Evolutionary conservation across 1,140 invertebrate genomes (phyloP).

Genomic region (Drosophila rhopaloa): DNA sequence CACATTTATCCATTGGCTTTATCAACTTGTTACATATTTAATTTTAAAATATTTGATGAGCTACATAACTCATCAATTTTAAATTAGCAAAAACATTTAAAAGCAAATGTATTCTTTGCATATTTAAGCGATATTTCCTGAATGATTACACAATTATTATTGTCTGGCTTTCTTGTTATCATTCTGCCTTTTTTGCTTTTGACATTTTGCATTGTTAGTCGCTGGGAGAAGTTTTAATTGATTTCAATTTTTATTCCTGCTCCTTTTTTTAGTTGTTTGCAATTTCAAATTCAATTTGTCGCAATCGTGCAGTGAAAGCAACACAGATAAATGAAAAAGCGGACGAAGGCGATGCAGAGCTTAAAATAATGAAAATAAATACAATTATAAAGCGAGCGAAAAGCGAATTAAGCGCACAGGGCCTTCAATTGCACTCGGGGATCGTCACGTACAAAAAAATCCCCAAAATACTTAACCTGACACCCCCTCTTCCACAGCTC

Average conservation of each 20-base stretch:
- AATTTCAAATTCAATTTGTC: slow-evolving; percentile 73
- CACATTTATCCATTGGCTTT: not conserved
- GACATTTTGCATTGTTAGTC: slow-evolving; percentile 17
- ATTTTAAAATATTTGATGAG: not conserved
- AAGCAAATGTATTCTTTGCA: not conserved
- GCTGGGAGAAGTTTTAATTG: slow-evolving; percentile 29
- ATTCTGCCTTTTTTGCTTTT: not conserved
- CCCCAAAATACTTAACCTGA: slow-evolving; percentile 30
- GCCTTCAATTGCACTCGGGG: slow-evolving; percentile 27
- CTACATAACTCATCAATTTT: not conserved
- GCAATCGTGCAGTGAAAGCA: slow-evolving; percentile 44
- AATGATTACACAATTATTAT: slow-evolving; percentile 5
- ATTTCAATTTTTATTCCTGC: slow-evolving; percentile 12
- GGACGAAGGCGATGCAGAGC: slow-evolving; percentile 10
- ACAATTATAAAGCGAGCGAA: slow-evolving; percentile 59
- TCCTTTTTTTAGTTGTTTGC: slow-evolving; percentile 22
- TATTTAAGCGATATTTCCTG: slow-evolving; percentile 1
- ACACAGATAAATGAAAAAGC: slow-evolving; percentile 11
- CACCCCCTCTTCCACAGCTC: slow-evolving; percentile 14
- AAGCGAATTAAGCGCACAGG: slow-evolving; percentile 43
- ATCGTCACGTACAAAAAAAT: slow-evolving; percentile 46
- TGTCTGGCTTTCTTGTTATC: not conserved
- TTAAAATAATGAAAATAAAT: slow-evolving; percentile 77
- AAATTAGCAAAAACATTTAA: not conserved
- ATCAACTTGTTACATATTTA: not conserved